Evolutionary conservation across 2,113 vertebrate genomes (phyloP), one percentile per base, ranked within the genome.

Genomic region (Triplophysa rosa): DNA sequence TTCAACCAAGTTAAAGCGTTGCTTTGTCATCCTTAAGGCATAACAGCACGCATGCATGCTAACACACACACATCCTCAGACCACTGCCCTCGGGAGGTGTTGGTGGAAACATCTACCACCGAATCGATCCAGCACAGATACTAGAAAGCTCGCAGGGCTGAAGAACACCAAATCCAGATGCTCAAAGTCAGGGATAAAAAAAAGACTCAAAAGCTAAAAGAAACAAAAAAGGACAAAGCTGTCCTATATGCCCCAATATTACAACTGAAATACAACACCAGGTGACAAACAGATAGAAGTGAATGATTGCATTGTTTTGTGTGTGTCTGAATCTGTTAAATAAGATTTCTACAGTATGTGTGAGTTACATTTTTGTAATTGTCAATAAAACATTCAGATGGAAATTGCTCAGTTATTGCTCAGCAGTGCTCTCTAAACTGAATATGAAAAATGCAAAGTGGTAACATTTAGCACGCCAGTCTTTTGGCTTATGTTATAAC

Each of bases 61-160:
- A 56, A 67, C 65, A 79, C 63, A 62, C 45, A 56, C 45, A 24
- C 11, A 16, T 8, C 75, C 47, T 79, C 56, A 69, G 70, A 80
- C 65, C 69, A 52, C 65, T 83, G 78, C 89, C 89, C 87, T 61
- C 71, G 86, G 89, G 88, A 88, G 54, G 84, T 90, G 89, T 90
- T 90, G 86, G 84, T 82, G 84, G 80, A 86, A 90, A 90, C 87
- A 81, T 82, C 86, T 77, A 75, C 85, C 86, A 87, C 82, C 83
- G 80, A 89, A 91, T 91, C 89, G 90, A 91, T 91, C 85, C 85
- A 80, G 87, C 85, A 83, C 81, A 84, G 85, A 77, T 79, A 78
- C 87, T 82, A 67, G 82, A 85, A 80, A 83, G 82, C 75, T 85
- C 65, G 71, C 81, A 86, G 80, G 76, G 82, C 79, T 83, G 86